phyloP scores from a whole-genome alignment of 2,113 vertebrate species.

The Seriola dumerili region DNA sequence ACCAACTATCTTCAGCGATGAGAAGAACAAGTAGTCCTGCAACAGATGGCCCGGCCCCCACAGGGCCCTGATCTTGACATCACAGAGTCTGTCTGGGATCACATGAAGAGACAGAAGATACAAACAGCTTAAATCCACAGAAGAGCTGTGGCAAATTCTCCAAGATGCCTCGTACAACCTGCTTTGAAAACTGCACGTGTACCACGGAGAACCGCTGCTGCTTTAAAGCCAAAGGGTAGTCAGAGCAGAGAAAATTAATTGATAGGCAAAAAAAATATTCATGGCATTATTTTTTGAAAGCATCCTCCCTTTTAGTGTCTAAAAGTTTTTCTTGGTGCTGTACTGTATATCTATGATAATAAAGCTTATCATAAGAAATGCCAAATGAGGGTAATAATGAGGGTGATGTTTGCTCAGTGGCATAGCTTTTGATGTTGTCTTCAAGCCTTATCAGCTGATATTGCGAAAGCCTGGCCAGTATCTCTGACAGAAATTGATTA shows the following conservation, averaged over 20 bases:
- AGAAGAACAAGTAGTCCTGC: not conserved
- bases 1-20: not conserved
- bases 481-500: constrained; percentile 5
- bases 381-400: not conserved
- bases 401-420: not conserved
- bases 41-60: not conserved
- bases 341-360: not conserved
- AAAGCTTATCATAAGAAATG: not conserved
- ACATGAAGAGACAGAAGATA: not conserved
- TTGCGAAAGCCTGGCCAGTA: not conserved
- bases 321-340: not conserved
- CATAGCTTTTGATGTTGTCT: not conserved
- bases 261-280: not conserved
- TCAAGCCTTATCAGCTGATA: not conserved
- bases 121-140: not conserved
- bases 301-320: not conserved
- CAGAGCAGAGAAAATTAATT: no score
- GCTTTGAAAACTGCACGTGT: not conserved
- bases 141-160: not conserved
- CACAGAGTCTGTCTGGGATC: not conserved
- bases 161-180: not conserved
- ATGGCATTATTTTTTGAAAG: not conserved
- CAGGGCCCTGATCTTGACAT: not conserved
- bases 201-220: no score
- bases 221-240: not conserved